Evolutionary conservation across 2,113 vertebrate genomes (phyloP).

Genomic region (Nesogale talazaci): DNA sequence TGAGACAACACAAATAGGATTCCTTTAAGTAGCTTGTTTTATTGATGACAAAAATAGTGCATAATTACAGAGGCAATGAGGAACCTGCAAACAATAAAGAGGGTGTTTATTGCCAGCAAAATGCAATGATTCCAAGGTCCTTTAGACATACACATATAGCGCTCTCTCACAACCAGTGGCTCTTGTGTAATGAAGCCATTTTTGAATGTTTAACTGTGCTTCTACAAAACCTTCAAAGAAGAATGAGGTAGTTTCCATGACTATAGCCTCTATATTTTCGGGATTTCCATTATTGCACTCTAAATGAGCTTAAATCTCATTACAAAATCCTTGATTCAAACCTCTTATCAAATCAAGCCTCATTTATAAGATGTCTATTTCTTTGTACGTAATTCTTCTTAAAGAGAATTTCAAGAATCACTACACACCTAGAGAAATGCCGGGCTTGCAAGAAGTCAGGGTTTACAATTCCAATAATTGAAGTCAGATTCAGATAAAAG

Average conservation of each 20-base stretch:
- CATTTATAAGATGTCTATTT: slow-evolving; percentile 71
- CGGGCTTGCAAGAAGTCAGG: background rate
- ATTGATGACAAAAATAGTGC: slow-evolving; percentile 84
- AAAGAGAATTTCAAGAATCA: slow-evolving; percentile 44
- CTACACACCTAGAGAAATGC: slow-evolving; percentile 31
- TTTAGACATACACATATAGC: slow-evolving; percentile 83
- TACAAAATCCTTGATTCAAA: slow-evolving; percentile 70
- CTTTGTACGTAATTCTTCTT: slow-evolving; percentile 42
- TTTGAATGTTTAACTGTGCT: slow-evolving; percentile 83
- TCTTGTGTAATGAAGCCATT: slow-evolving; percentile 78
- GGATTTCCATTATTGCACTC: slow-evolving; percentile 70
- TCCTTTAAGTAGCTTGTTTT: slow-evolving; percentile 82
- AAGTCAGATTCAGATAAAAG: slow-evolving; percentile 1
- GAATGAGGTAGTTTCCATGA: slow-evolving; percentile 86
- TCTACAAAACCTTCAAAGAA: slow-evolving; percentile 84
- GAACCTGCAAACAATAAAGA: slow-evolving; percentile 81
- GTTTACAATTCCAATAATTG: background rate
- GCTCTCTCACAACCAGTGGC: slow-evolving; percentile 82
- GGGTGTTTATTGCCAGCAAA: slow-evolving; percentile 82
- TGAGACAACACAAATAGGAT: slow-evolving; percentile 74
- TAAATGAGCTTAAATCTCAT: slow-evolving; percentile 71
- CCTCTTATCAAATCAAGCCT: slow-evolving; percentile 49
- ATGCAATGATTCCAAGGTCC: slow-evolving; percentile 82
- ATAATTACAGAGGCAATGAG: slow-evolving; percentile 83
- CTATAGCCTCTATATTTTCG: slow-evolving; percentile 75